Evolutionary conservation across 2,888 invertebrate genomes (phyloP), one percentile per base, ranked within the genome.

Genomic region (Polylopha cassiicola): DNA sequence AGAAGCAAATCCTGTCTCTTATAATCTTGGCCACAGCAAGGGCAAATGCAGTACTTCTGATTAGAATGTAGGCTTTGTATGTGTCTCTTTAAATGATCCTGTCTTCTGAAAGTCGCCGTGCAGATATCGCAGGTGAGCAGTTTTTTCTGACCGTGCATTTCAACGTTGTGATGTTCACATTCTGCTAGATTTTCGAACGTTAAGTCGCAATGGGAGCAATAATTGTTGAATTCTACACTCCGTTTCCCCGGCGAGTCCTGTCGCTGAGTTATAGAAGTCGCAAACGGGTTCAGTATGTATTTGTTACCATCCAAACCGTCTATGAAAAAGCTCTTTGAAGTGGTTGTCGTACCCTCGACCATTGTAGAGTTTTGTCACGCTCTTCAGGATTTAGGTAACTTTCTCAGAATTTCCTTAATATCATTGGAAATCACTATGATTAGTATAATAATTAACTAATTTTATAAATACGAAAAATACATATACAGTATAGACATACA

Each of bases 11-110:
- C 69, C 20, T 66, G 59, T 0, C 60, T 37, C 27, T 57, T 56
- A 14, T 58, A 73, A 2, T 69, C 65, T 31, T 60, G 55, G 0
- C 46, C 43, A 15, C 76, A 76, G 0, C 66, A 63, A 0, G 75
- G 74, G 11, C 76, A 76, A 0, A 48, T 44, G 8, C 49, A 53
- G 21, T 46, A 53, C 23, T 54, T 60, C 0, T 47, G 39, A 3
- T 46, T 48, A 0, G 49, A 42, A 23, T 76, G 76, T 2, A 73
- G 15, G 21, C 65, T 74, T 0, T 50, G 53, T 5, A 67, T 50
- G 22, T 76, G 76, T 0, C 76, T 48, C 29, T 72, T 72, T 1
- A 76, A 39, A 9, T 76, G 76, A 18, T 75, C 73, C 3, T 60
- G 65, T 2, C 75, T 33, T 2, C 58, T 42, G 13, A 76, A 76